Evolutionary conservation across 2,797 vertebrate genomes (phyloP).

Genomic region (Sebastes nivosus): DNA sequence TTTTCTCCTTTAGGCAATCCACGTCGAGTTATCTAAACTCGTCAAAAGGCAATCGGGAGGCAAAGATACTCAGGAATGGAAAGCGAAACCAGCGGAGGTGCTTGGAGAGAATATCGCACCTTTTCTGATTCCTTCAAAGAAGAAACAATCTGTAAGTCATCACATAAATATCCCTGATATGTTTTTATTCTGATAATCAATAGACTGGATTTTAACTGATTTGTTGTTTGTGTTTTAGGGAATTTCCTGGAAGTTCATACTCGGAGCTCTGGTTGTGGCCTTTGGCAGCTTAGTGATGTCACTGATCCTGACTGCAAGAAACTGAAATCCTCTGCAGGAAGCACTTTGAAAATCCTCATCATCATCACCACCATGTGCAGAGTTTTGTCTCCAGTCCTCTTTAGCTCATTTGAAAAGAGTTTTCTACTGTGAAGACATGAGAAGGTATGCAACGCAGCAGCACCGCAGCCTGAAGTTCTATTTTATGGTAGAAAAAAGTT

Average conservation of each 20-base stretch:
- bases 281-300: constrained; percentile 83
- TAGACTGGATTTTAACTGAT: constrained; percentile 1
- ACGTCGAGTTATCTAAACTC: constrained; percentile 86
- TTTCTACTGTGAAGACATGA: constrained; percentile 21
- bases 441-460: not conserved
- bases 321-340: constrained; percentile 64
- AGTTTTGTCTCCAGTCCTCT: constrained; percentile 20
- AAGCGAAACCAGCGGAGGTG: constrained; percentile 69
- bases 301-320: constrained; percentile 80
- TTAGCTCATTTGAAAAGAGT: constrained; percentile 29
- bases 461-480: not conserved
- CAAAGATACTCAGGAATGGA: constrained; percentile 66
- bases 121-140: constrained; percentile 72
- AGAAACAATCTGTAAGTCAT: constrained; percentile 72
- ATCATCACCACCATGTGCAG: not conserved
- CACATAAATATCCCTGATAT: not conserved
- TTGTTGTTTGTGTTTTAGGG: constrained; percentile 72
- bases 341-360: not conserved
- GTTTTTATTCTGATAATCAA: not conserved
- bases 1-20: constrained; percentile 80
- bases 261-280: constrained; percentile 83
- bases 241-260: constrained; percentile 83
- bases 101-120: constrained; percentile 72
- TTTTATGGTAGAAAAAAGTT: constrained; percentile 25
- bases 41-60: constrained; percentile 78